Evolutionary conservation across 2,888 invertebrate species (phyloP).

Genomic region (Pasiphila rectangulata): DNA sequence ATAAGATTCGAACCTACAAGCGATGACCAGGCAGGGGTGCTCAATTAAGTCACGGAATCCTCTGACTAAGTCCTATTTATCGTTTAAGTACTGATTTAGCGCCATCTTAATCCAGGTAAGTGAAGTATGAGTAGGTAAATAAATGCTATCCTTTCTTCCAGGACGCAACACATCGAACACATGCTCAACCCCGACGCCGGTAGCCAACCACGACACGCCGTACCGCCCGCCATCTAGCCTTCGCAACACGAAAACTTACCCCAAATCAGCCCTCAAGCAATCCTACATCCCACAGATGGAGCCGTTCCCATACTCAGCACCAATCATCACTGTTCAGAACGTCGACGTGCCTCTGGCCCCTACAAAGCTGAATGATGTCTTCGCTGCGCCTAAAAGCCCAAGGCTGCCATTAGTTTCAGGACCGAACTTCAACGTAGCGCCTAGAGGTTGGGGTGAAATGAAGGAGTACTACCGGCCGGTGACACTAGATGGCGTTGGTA

Average conservation of each 20-base stretch:
- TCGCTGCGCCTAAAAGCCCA: constrained; percentile 69
- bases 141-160: constrained; percentile 42
- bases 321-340: constrained; percentile 57
- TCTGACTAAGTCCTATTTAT: too few species aligned
- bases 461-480: constrained; percentile 87
- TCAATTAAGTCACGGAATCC: too few species aligned
- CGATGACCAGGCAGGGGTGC: too few species aligned
- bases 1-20: too few species aligned
- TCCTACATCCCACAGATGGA: constrained; percentile 70
- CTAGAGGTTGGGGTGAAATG: constrained; percentile 89
- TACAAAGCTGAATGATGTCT: constrained; percentile 73
- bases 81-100: too few species aligned
- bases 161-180: constrained; percentile 75
- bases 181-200: constrained; percentile 68
- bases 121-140: too few species aligned
- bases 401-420: constrained; percentile 65
- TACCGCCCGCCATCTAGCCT: constrained; percentile 75
- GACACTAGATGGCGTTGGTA: constrained; percentile 82
- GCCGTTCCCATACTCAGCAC: constrained; percentile 69
- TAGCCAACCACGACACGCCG: constrained; percentile 73
- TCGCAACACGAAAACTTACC: constrained; percentile 72
- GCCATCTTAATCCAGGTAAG: too few species aligned
- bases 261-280: constrained; percentile 69
- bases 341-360: constrained; percentile 68
- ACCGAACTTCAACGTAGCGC: constrained; percentile 90